A percentile compares a stretch with the other conserved stretches of the same genome.
These are phyloP conservation scores for Trochalopteron elliotii DNA, from an alignment of 2,113 vertebrate genomes.

Conservation along the genomic window DNA sequence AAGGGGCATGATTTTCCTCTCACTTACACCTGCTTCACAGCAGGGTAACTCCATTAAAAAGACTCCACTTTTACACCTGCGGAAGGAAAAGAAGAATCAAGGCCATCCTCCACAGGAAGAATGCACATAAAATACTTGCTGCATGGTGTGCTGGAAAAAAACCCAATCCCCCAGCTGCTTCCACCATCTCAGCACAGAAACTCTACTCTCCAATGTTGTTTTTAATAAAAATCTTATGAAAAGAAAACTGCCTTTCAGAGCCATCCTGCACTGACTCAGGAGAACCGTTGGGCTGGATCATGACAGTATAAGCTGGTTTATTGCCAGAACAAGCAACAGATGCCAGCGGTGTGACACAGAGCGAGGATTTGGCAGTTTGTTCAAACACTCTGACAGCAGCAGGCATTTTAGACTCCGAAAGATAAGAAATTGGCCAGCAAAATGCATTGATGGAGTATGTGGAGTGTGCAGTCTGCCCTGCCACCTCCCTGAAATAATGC, in stretches of 20 bases:
- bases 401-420: conserved; percentile 56
- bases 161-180: background rate
- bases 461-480: background rate
- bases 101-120: conserved; percentile 23
- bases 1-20: conserved; percentile 40
- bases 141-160: background rate
- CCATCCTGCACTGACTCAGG: background rate
- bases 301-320: conserved; percentile 60
- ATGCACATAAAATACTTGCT: background rate
- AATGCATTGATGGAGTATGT: conserved; percentile 38
- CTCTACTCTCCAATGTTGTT: conserved; percentile 26
- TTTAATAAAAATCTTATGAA: conserved; percentile 46
- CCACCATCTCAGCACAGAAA: conserved; percentile 8
- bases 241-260: background rate
- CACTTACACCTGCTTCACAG: conserved; percentile 53
- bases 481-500: conserved; percentile 41
- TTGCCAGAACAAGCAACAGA: conserved; percentile 61
- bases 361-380: conserved; percentile 54
- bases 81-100: background rate
- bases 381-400: conserved; percentile 55
- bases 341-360: conserved; percentile 50
- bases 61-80: conserved; percentile 10
- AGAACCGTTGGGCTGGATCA: conserved; percentile 37
- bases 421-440: conserved; percentile 63
- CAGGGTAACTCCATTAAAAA: conserved; percentile 17